Percentiles rank a stretch among this genome's conserved stretches.
Evolutionary conservation across 2,113 vertebrate genomes (phyloP).

Genomic region (Forbesichthys papilliferus): DNA sequence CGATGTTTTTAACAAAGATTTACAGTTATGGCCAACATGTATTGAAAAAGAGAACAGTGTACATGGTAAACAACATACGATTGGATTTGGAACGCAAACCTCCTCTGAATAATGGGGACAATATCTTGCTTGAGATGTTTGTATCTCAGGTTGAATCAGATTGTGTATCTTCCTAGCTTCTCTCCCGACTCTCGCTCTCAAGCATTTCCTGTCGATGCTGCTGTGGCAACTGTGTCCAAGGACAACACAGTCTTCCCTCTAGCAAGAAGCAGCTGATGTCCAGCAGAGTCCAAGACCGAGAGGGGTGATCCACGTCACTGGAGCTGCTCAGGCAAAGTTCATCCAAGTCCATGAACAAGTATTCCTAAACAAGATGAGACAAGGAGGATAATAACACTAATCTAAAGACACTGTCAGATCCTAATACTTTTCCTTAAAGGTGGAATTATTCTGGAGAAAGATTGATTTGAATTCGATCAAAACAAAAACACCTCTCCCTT

Average conservation of each 20-base stretch:
- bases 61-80: constrained; percentile 29
- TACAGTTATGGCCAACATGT: background rate
- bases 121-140: constrained; percentile 19
- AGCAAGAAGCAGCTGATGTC: constrained; percentile 49
- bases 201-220: constrained; percentile 62
- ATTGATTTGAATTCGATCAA: background rate
- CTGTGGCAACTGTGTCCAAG: constrained; percentile 73
- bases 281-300: constrained; percentile 32
- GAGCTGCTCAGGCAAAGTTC: constrained; percentile 17
- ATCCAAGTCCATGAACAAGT: constrained; percentile 37
- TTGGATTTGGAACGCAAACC: constrained; percentile 20
- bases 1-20: background rate
- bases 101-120: constrained; percentile 33
- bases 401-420: constrained; percentile 9
- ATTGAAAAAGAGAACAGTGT: background rate
- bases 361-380: constrained; percentile 41
- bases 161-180: constrained; percentile 25
- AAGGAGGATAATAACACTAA: constrained; percentile 41
- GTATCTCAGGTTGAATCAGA: constrained; percentile 40
- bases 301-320: constrained; percentile 34
- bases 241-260: constrained; percentile 57
- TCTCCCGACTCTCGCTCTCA: constrained; percentile 47
- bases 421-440: constrained; percentile 10
- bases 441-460: constrained; percentile 1
- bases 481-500: background rate